Evolutionary conservation across 1,140 invertebrate genomes (phyloP), one percentile per base, ranked within the genome.

Genomic region (Notospermus geniculatus): DNA sequence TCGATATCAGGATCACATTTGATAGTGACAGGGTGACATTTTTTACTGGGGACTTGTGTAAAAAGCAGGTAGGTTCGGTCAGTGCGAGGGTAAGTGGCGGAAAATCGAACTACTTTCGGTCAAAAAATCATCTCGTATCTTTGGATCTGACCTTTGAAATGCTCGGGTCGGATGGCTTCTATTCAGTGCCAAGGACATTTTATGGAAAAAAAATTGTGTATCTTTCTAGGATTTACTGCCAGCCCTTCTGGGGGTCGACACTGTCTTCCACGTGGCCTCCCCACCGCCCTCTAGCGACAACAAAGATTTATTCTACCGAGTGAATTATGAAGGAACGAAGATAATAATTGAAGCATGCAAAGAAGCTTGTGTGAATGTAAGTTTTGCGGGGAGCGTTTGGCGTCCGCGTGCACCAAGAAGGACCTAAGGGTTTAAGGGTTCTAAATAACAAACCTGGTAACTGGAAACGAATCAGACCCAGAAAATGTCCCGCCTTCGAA

Each of bases 201-300:
- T n/a, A n/a, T n/a, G n/a, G n/a, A n/a, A n/a, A n/a, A n/a, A n/a
- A n/a, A n/a, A n/a, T n/a, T n/a, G n/a, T n/a, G n/a, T n/a, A n/a
- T 62, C 25, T 57, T 30, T 29, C 27, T 45, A 75, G 72, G 71
- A 71, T 62, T 53, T 76, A 41, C 32, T 64, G 28, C 60, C 62
- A 50, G 70, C 72, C 27, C 36, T 76, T 32, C 57, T 71, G 56
- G 71, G 67, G 23, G 69, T 73, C 15, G 30, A 63, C 46, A 64
- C 61, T 61, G 75, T 77, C 15, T 74, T 77, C 54, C 72, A 76
- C 55, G 73, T 71, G 65, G 75, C 74, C 22, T 72, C 73, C 2
- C 74, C 74, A n/a, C 59, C 74, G 17, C 72, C 72, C 11, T 60
- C 68, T 23, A 71, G 68, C 54, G 68, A 73, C 60, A 73, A 76